Conservation (phyloP, 2,888 invertebrate genomes). For the Acanthosepion pharaonis region DNA sequence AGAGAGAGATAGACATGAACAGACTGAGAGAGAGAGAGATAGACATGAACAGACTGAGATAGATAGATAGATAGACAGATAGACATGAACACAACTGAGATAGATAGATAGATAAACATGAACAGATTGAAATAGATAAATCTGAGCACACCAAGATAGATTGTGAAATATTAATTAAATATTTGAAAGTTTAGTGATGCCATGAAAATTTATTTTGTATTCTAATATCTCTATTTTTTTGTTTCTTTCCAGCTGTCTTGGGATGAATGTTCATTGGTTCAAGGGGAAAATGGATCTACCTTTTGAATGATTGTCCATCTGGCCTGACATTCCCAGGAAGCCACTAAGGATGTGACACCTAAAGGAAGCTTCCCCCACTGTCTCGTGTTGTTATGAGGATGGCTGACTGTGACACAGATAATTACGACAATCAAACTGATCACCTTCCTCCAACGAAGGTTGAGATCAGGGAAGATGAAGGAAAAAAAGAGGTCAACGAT, state of each 20-base stretch:
- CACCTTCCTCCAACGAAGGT: background rate
- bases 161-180: too few relatives aligned
- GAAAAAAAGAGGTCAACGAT: background rate
- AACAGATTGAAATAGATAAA: too few relatives aligned
- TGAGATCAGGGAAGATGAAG: background rate
- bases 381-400: conserved; percentile 3
- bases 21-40: too few relatives aligned
- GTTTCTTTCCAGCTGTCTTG: background rate
- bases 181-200: too few relatives aligned
- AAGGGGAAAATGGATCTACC: background rate
- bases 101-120: too few relatives aligned
- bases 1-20: too few relatives aligned
- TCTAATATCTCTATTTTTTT: background rate
- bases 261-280: background rate
- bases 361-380: background rate
- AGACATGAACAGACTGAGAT: too few relatives aligned
- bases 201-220: too few relatives aligned
- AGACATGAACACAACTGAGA: too few relatives aligned
- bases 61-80: too few relatives aligned
- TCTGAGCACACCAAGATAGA: too few relatives aligned
- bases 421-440: background rate
- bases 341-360: background rate
- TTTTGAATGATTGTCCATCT: background rate
- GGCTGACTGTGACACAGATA: conserved; percentile 37
- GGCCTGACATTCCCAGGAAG: background rate